A percentile compares a stretch with the other conserved stretches of the same genome.
These are phyloP conservation scores for Apostichopus japonicus DNA, from an alignment of 35 echinoderm and acorn worm species.

Conservation along the genomic window DNA sequence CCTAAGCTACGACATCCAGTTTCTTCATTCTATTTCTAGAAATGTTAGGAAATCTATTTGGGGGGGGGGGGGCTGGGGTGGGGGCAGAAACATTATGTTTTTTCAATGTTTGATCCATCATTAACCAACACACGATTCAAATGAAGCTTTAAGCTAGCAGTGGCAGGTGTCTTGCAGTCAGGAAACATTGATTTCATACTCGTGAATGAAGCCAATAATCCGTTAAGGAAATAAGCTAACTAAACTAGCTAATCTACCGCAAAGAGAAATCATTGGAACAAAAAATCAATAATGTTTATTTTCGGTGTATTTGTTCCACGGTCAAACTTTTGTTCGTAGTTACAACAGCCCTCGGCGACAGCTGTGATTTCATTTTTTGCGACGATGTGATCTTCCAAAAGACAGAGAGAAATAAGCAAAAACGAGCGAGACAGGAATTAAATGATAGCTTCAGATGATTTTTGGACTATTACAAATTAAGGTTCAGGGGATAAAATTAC, in stretches of 20 bases:
- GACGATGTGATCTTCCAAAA: background rate
- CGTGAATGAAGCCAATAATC: background rate
- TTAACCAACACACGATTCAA: too few relatives aligned
- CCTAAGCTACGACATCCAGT: too few relatives aligned
- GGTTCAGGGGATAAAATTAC: too few relatives aligned
- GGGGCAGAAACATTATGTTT: too few relatives aligned
- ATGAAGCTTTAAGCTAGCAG: background rate
- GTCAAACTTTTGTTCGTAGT: background rate
- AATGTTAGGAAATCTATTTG: too few relatives aligned
- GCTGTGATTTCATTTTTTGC: background rate
- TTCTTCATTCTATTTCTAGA: too few relatives aligned
- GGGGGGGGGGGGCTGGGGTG: too few relatives aligned
- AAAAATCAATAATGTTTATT: slow-evolving; percentile 2
- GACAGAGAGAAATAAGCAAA: background rate
- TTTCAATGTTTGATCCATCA: too few relatives aligned
- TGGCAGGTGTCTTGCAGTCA: background rate
- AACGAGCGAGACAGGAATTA: background rate
- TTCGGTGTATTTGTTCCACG: background rate
- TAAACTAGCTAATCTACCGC: background rate
- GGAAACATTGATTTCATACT: background rate
- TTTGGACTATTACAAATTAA: too few relatives aligned
- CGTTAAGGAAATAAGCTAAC: background rate
- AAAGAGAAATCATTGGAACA: background rate
- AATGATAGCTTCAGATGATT: too few relatives aligned
- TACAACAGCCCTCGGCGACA: background rate